Base-by-base conservation (phyloP, 92 coral and sea anemone genomes). In the Phymanthus crucifer region DNA sequence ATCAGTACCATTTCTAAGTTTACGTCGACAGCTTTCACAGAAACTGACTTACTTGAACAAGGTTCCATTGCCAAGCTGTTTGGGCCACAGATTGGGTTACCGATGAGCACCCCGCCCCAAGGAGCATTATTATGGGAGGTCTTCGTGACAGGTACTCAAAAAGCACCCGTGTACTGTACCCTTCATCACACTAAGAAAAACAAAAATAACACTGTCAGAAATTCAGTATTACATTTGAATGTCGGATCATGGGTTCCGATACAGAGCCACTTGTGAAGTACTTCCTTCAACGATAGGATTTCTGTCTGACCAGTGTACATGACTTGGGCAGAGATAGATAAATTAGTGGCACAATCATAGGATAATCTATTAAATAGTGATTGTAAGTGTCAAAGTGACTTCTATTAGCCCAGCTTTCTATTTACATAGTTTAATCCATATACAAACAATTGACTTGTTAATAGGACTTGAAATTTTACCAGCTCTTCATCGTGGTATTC, bases 61-160 rank as follows among this genome's bases (percentile, higher is more conserved):
- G 56, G 48, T 88, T 88, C 90, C 92, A 91, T 67, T 77, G 81
- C 71, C 74, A 40, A 33, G 88, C 90, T 61, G 64, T 69, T 70
- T 85, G 83, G 21, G 95, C 82, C 40, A 85, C 91, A 0, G 87
- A 81, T 13, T 82, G 87, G 19, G 80, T 88, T 2, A 80, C 90
- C 40, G 84, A 76, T 21, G 90, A 71, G 11, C 95, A 91, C 13
- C 78, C 95, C 8, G 88, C 88, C 16, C 95, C 95, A 5, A 91
- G 84, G 75, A 91, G 76, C 90, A 80, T 83, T 67, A 85, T 81
- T 73, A 91, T 48, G 0, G 90, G 85, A 11, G 88, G 89, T 45
- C 88, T 80, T n/a, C 74, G 78, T 72, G 66, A 65, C 6, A 88
- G 82, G 80, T 86, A 91, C 87, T 91, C 88, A 45, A 77, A 84